Evolutionary conservation across 2,797 vertebrate genomes (phyloP).

Genomic region (Aselliscus stoliczkanus): DNA sequence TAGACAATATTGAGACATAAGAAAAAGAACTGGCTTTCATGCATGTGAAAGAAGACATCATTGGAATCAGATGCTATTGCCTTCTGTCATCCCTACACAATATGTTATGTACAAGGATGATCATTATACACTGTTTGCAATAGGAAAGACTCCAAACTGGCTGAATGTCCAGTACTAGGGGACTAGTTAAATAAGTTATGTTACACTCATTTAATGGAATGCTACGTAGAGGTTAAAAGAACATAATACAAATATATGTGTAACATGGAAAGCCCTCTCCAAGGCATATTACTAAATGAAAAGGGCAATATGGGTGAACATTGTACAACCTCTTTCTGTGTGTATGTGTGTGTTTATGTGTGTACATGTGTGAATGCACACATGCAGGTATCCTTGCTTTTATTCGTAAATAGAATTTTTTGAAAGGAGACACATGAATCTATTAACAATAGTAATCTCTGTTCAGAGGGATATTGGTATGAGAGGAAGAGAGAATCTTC

Average conservation of each 20-base stretch:
- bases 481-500: background rate
- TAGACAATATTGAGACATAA: background rate
- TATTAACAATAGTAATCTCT: background rate
- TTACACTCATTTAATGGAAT: background rate
- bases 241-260: background rate
- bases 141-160: constrained; percentile 3
- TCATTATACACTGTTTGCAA: constrained; percentile 13
- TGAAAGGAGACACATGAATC: background rate
- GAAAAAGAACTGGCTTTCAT: background rate
- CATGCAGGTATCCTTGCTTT: background rate
- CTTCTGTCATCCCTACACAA: background rate
- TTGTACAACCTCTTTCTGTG: background rate
- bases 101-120: background rate
- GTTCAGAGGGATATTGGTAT: background rate
- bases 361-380: background rate
- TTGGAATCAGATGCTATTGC: background rate
- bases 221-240: background rate
- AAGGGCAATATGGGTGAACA: background rate
- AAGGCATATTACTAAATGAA: background rate
- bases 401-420: background rate
- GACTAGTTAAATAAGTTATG: background rate
- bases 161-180: background rate
- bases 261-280: background rate
- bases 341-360: background rate
- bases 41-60: background rate